Conservation (phyloP, 2,888 invertebrate species). For the Pantelozetes paolii region DNA sequence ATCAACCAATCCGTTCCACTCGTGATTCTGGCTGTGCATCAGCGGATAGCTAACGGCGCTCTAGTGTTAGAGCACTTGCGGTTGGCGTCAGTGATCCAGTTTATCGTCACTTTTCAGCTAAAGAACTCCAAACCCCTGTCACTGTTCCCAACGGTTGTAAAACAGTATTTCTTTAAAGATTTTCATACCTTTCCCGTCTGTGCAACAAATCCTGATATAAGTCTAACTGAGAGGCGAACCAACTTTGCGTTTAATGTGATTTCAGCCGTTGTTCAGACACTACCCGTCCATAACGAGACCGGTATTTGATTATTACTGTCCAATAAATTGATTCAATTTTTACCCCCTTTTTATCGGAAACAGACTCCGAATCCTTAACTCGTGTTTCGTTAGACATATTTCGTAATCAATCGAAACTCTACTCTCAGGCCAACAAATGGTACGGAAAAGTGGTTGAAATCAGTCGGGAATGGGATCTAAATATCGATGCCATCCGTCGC, state of each 20-base stretch:
- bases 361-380: not conserved
- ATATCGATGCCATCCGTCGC: slow-evolving; percentile 66
- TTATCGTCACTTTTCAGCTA: slow-evolving; percentile 71
- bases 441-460: slow-evolving; percentile 67
- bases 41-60: slow-evolving; percentile 68
- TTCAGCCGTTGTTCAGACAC: slow-evolving; percentile 46
- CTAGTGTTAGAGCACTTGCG: slow-evolving; percentile 75
- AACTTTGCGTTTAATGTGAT: slow-evolving; percentile 50
- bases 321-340: not conserved
- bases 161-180: slow-evolving; percentile 50
- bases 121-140: slow-evolving; percentile 64
- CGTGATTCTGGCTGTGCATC: slow-evolving; percentile 71
- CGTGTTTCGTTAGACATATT: no score
- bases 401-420: slow-evolving; percentile 34
- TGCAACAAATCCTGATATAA: slow-evolving; percentile 59
- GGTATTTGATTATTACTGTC: not conserved
- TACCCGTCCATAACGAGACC: slow-evolving; percentile 43
- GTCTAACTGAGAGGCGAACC: slow-evolving; percentile 64
- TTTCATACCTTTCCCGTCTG: slow-evolving; percentile 9
- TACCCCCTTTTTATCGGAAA: not conserved
- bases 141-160: slow-evolving; percentile 70
- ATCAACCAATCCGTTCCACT: slow-evolving; percentile 57
- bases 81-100: slow-evolving; percentile 68
- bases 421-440: slow-evolving; percentile 57
- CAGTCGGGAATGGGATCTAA: slow-evolving; percentile 71